Conservation (phyloP, 2,113 vertebrate genomes). For the Montifringilla adamsi region DNA sequence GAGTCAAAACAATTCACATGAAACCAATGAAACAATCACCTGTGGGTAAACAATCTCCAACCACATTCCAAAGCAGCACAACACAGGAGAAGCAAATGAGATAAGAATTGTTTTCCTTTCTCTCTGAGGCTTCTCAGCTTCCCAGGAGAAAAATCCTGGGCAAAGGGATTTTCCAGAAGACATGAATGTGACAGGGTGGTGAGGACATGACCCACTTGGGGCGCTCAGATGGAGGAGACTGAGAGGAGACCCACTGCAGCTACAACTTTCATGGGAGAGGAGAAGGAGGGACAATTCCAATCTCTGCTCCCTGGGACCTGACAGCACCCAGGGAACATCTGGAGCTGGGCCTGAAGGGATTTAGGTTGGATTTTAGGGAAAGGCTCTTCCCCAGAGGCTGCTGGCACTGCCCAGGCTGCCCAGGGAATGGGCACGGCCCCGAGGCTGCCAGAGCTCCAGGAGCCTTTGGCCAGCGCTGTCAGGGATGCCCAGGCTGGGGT, state of each 20-base stretch:
- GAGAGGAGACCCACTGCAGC: neutral
- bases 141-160: too few species aligned
- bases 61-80: too few species aligned
- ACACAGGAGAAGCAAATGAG: too few species aligned
- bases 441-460: neutral
- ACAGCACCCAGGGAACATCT: rapidly evolving
- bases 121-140: too few species aligned
- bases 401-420: neutral
- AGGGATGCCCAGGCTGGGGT: neutral
- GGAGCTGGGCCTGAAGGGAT: neutral
- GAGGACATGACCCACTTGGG: neutral
- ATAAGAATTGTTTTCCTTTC: too few species aligned
- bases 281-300: rapidly evolving
- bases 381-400: neutral
- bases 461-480: neutral
- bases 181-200: too few species aligned
- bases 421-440: neutral
- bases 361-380: rapidly evolving
- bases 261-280: neutral
- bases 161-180: too few species aligned
- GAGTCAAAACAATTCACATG: too few species aligned
- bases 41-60: too few species aligned
- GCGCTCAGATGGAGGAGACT: neutral
- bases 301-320: neutral
- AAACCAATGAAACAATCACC: too few species aligned